Conservation (phyloP, 2,797 vertebrate species). For the Darevskia mixta region DNA sequence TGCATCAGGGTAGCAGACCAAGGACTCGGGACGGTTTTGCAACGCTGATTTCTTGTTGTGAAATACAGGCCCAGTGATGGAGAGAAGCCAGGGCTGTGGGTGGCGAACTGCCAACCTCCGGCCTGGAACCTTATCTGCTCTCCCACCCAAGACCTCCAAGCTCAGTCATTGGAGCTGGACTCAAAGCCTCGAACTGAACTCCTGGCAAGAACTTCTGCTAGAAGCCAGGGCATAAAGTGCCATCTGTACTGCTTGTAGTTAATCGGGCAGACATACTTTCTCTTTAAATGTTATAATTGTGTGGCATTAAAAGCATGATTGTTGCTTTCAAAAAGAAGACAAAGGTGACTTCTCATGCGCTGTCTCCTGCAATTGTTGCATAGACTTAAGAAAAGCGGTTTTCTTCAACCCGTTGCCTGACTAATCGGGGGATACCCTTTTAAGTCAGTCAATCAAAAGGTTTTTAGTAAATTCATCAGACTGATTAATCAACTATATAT, state of each 20-base stretch:
- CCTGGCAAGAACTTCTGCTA: neutral
- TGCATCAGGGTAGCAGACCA: neutral
- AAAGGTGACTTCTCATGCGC: neutral
- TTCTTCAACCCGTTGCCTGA: neutral
- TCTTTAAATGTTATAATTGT: neutral
- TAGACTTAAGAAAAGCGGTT: neutral
- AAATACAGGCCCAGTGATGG: conserved; percentile 24
- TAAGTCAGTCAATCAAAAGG: neutral
- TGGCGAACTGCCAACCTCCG: neutral
- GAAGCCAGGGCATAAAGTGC: neutral
- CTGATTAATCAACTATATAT: neutral
- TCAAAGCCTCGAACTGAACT: neutral
- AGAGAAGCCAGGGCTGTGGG: neutral
- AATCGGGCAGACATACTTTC: neutral
- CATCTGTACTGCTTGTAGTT: neutral
- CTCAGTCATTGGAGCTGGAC: neutral
- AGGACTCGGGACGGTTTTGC: conserved; percentile 20
- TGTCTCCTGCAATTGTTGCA: neutral
- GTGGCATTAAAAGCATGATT: neutral
- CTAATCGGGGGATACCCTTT: neutral
- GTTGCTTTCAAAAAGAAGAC: no score
- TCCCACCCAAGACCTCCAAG: neutral
- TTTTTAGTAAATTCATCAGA: neutral
- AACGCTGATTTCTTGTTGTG: conserved; percentile 20
- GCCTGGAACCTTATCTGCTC: neutral